Evolutionary conservation across 2,797 vertebrate genomes (phyloP).

Genomic region (Chelmon rostratus): DNA sequence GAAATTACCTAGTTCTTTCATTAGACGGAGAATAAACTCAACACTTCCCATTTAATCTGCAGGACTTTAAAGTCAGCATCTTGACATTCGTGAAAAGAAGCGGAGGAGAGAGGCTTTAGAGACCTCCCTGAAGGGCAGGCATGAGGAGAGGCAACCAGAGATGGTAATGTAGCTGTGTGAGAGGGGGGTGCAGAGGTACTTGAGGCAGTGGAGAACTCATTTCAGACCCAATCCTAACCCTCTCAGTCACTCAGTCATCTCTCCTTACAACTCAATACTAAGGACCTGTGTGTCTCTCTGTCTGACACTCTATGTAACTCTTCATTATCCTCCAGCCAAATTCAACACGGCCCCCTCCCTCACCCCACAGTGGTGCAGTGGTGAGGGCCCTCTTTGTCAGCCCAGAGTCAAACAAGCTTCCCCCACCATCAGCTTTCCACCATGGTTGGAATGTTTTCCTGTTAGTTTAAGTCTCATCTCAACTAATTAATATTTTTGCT

Average conservation of each 20-base stretch:
- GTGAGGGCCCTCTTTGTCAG: conserved; percentile 78
- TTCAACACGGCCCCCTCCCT: conserved; percentile 71
- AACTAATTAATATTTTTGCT: conserved; percentile 92
- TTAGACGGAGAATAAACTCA: conserved; percentile 82
- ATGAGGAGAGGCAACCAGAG: conserved; percentile 79
- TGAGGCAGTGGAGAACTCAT: conserved; percentile 81
- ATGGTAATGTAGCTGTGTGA: conserved; percentile 76
- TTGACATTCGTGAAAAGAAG: conserved; percentile 88
- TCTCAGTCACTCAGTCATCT: conserved; percentile 81
- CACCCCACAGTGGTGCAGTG: conserved; percentile 56
- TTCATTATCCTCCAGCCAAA: conserved; percentile 80
- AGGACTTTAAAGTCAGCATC: conserved; percentile 85
- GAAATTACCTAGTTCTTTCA: conserved; percentile 84
- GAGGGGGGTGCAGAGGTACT: conserved; percentile 68
- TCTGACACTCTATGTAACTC: conserved; percentile 80
- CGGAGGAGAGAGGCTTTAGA: conserved; percentile 81
- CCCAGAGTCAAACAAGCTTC: conserved; percentile 74
- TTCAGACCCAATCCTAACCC: conserved; percentile 79
- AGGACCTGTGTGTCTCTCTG: conserved; percentile 78
- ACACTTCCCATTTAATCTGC: conserved; percentile 85
- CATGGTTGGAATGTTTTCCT: conserved; percentile 86
- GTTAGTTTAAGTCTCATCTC: conserved; percentile 90
- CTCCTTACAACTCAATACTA: conserved; percentile 80
- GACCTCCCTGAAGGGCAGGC: conserved; percentile 84
- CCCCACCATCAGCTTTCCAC: conserved; percentile 76